Percentiles rank a stretch among this genome's conserved stretches.
Conservation (phyloP, 2,797 vertebrate genomes). For the Chanos chanos region DNA sequence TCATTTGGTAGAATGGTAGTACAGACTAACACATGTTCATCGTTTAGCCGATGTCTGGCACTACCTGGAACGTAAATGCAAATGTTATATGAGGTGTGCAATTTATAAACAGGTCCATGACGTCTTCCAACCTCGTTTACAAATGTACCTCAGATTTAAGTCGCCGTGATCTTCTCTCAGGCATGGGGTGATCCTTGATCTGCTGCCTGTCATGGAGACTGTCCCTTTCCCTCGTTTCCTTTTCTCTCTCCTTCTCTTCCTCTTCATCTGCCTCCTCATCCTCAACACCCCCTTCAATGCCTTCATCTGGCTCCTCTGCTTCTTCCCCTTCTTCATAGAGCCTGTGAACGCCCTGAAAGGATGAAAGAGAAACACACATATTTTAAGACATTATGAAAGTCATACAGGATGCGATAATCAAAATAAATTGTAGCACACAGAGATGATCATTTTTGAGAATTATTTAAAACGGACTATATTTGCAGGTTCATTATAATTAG, state of each 20-base stretch:
- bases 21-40: background rate
- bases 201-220: constrained; percentile 49
- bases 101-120: no score
- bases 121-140: no score
- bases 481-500: no score
- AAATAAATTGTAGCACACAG: no score
- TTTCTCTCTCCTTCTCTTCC: constrained; percentile 64
- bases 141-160: constrained; percentile 72
- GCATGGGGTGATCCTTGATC: constrained; percentile 58
- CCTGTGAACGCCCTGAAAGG: constrained; percentile 81
- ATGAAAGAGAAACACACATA: background rate
- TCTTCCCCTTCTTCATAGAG: constrained; percentile 84
- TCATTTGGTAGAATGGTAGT: no score
- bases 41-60: no score
- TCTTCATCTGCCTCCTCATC: constrained; percentile 84
- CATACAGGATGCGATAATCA: no score
- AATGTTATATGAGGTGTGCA: no score
- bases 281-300: constrained; percentile 61
- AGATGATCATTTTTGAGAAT: no score
- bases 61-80: no score
- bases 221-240: constrained; percentile 55
- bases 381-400: no score
- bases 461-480: no score
- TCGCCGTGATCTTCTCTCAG: constrained; percentile 73
- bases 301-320: constrained; percentile 80